Evolutionary conservation across 2,888 invertebrate species (phyloP).

Genomic region (Amitus sp.): DNA sequence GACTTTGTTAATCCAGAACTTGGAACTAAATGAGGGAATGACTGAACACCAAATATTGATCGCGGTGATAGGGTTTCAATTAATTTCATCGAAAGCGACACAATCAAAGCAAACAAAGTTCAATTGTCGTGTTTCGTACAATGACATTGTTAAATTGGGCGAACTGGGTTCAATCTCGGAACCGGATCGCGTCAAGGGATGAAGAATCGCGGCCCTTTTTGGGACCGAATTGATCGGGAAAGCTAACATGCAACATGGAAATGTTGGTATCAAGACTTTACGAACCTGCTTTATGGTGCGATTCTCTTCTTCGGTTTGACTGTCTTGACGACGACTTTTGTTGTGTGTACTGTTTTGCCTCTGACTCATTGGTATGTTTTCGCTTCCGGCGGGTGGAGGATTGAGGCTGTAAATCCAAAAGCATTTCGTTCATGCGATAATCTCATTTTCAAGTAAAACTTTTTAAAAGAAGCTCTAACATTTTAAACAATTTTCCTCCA

Average conservation of each 20-base stretch:
- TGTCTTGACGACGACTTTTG: constrained; percentile 50
- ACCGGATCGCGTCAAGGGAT: no score
- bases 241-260: no score
- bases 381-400: constrained; percentile 47
- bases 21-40: constrained; percentile 8
- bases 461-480: no score
- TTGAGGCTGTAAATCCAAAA: constrained; percentile 44
- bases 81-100: not conserved
- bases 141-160: not conserved
- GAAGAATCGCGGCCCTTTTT: no score
- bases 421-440: not conserved
- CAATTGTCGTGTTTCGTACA: constrained; percentile 6
- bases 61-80: constrained; percentile 6
- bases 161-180: not conserved
- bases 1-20: constrained; percentile 11
- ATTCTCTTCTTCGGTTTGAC: constrained; percentile 57
- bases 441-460: no score
- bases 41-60: constrained; percentile 12
- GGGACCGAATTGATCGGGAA: no score
- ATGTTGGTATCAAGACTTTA: not conserved
- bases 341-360: constrained; percentile 48
- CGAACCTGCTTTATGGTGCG: constrained; percentile 61
- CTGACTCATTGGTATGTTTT: constrained; percentile 57
- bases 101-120: constrained; percentile 5
- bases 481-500: no score